These are phyloP conservation scores for Passer domesticus DNA, from an alignment of 2,113 vertebrate genomes.

Conservation along the genomic window DNA sequence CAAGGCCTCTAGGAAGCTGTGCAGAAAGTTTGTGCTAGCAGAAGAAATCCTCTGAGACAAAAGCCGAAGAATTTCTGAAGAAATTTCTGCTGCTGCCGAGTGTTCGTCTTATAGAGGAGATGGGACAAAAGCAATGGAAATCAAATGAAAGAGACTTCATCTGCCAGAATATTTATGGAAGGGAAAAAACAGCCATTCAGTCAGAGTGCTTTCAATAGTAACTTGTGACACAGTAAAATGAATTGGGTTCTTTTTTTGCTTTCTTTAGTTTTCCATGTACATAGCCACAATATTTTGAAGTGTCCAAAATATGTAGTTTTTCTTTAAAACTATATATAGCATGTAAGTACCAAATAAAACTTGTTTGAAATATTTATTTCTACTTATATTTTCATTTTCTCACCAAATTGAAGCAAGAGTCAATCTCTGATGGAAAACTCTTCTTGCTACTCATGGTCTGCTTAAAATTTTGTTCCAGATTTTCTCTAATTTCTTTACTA, in stretches of 20 bases:
- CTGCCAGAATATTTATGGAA: constrained; percentile 1
- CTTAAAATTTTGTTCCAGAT: background rate
- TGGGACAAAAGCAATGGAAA: constrained; percentile 45
- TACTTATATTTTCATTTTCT: constrained; percentile 44
- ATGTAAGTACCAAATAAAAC: constrained; percentile 81
- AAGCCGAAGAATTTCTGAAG: background rate
- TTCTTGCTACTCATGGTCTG: background rate
- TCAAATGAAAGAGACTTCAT: constrained; percentile 14
- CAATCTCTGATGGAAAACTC: background rate
- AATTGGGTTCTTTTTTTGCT: constrained; percentile 52
- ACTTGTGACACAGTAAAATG: constrained; percentile 54
- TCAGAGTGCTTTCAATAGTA: constrained; percentile 49
- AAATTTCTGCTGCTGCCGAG: constrained; percentile 12
- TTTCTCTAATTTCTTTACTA: background rate
- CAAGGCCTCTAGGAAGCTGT: background rate
- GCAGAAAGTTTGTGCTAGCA: background rate
- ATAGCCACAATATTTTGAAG: constrained; percentile 73
- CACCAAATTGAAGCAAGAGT: background rate
- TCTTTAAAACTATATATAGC: constrained; percentile 74
- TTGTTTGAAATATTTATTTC: constrained; percentile 65
- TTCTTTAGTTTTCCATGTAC: constrained; percentile 73
- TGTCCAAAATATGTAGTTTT: constrained; percentile 73
- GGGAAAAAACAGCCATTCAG: constrained; percentile 42
- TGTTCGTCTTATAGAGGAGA: constrained; percentile 67
- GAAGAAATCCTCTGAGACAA: background rate